These are phyloP conservation scores for Whitmania pigra DNA, from an alignment of 1,140 invertebrate genomes.

Conservation along the genomic window DNA sequence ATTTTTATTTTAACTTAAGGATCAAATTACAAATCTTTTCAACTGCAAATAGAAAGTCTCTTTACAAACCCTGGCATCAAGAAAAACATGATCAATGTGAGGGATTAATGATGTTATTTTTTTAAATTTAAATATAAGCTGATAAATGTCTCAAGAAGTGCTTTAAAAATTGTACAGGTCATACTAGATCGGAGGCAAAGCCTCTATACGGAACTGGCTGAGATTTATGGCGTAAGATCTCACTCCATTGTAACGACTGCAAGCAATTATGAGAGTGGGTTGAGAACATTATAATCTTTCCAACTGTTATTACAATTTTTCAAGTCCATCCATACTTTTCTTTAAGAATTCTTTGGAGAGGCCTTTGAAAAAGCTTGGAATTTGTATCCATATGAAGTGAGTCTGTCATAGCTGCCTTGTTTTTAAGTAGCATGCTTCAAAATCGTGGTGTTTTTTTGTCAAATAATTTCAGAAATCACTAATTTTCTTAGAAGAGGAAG, in stretches of 20 bases:
- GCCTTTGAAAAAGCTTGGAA: neutral
- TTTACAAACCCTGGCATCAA: slow-evolving; percentile 3
- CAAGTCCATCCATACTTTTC: neutral
- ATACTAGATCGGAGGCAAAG: neutral
- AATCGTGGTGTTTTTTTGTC: neutral
- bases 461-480: neutral
- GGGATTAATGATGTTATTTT: neutral
- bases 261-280: neutral
- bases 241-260: neutral
- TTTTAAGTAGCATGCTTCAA: neutral
- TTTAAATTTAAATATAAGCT: neutral
- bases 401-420: neutral
- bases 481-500: slow-evolving; percentile 43
- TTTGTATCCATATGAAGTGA: slow-evolving; percentile 2
- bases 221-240: neutral
- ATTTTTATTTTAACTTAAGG: neutral
- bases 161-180: neutral
- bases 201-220: neutral
- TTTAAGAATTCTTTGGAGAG: slow-evolving; percentile 5
- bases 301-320: neutral
- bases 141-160: neutral
- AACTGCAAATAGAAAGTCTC: slow-evolving; percentile 1
- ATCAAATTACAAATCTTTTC: slow-evolving; percentile 5
- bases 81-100: neutral
- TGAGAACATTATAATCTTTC: neutral